Percentiles rank a stretch among this genome's conserved stretches.
Conservation (phyloP, 2,797 vertebrate genomes). For the Pteronotus mesoamericanus region DNA sequence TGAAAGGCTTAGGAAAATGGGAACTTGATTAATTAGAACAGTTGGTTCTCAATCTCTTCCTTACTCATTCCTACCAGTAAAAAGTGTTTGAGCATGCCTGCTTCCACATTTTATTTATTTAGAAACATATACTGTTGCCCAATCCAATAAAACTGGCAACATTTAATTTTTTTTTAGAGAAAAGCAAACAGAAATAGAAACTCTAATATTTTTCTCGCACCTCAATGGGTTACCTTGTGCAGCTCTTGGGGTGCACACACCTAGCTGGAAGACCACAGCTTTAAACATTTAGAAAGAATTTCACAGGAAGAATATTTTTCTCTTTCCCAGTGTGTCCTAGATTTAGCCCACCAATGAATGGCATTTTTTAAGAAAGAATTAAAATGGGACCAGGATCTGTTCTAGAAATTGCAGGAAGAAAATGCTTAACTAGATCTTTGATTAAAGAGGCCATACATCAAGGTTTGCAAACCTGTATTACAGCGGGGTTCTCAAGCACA, state of each 20-base stretch:
- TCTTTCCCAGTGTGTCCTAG: not conserved
- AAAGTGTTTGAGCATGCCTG: not conserved
- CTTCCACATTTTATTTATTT: not conserved
- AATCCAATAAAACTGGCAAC: not conserved
- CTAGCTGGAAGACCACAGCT: not conserved
- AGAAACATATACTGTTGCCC: not conserved
- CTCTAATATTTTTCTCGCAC: not conserved
- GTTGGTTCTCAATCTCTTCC: not conserved
- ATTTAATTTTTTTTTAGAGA: not conserved
- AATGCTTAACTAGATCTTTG: not conserved
- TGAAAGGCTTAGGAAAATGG: not conserved
- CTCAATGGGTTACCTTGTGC: not conserved
- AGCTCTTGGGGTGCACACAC: not conserved
- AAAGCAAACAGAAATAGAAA: not conserved
- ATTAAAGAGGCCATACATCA: not conserved
- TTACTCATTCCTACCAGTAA: not conserved
- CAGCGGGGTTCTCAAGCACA: not conserved
- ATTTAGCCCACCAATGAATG: slow-evolving; percentile 18
- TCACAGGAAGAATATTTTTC: not conserved
- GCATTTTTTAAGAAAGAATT: slow-evolving; percentile 19
- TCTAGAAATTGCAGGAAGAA: slow-evolving; percentile 31
- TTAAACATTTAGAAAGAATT: not conserved
- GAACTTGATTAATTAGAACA: not conserved
- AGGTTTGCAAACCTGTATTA: not conserved
- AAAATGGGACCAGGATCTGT: not conserved